Base-by-base conservation (phyloP, 1,140 invertebrate genomes). In the Polyergus mexicanus region DNA sequence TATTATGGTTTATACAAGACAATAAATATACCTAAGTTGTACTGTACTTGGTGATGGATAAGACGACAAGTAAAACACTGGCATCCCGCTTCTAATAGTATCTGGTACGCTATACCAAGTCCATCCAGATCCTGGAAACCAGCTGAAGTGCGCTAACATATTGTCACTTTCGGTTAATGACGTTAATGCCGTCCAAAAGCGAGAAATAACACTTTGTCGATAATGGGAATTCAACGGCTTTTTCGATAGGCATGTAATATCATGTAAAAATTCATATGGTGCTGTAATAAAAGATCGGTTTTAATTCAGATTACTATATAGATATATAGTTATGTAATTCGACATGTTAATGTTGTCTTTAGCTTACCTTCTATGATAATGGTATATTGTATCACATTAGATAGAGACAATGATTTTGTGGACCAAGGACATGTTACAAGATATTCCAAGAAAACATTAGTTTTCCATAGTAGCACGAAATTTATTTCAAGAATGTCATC, bases 201-300 rank as follows among this genome's bases (percentile, higher is more conserved):
- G 95, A 75, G 96, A 96, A 32, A 98, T 96, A 71, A 97, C 96
- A 25, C 96, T 96, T 88, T 97, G 96, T 60, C 97, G 94, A 92
- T 97, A 97, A 32, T 96, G 95, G n/a, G 97, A 98, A 88, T 96
- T 96, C 22, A 97, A 95, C 58, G 96, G 96, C 87, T 97, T 97
- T 87, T 97, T 97, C 35, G 96, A 96, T 35, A 96, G 93, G 92
- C 97, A 97, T 1, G 97, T 97, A 25, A 98, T 96, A 90, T 98
- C 97, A 92, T 98, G 97, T 22, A 98, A 94, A 95, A 98, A 98
- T 91, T 98, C 97, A 92, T 98, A 98, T 2, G 97, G 96, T 3
- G 97, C 97, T 96, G 93, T 86, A 93, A 94, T 66, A 87, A 71
- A 90, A 88, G 22, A 35, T 10, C 16, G 58, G 8, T 41, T 51